phyloP scores from a whole-genome alignment of 92 coral and sea anemone species.

The Bergia puertoricense region DNA sequence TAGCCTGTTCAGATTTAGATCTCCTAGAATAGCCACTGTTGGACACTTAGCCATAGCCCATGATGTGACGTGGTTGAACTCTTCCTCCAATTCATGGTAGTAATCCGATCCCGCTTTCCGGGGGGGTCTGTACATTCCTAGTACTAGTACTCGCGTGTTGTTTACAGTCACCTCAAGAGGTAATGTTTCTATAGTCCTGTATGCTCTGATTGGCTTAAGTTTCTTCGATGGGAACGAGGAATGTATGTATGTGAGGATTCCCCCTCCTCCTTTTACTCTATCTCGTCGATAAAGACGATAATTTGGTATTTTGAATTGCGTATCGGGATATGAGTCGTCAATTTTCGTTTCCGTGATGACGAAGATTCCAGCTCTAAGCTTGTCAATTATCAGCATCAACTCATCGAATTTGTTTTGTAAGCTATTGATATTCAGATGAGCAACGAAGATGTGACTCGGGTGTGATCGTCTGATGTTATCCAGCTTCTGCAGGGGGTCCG shows the following conservation, averaged over 20 bases:
- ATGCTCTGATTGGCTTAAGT: constrained; percentile 4
- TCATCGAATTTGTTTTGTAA: constrained; percentile 35
- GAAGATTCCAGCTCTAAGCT: constrained; percentile 7
- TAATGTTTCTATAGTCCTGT: constrained; percentile 37
- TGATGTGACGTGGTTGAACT: constrained; percentile 27
- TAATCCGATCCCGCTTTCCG: constrained; percentile 5
- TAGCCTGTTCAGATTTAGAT: constrained; percentile 10
- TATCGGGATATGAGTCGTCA: constrained; percentile 22
- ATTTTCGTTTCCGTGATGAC: constrained; percentile 29
- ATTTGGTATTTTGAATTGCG: constrained; percentile 7
- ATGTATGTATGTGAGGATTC: constrained; percentile 42
- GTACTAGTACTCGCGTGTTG: constrained; percentile 2
- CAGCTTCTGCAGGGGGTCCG: not conserved
- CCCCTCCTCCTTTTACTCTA: constrained; percentile 46
- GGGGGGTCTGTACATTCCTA: constrained; percentile 40
- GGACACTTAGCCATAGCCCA: constrained; percentile 16
- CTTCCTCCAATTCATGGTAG: constrained; percentile 28
- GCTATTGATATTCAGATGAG: constrained; percentile 27
- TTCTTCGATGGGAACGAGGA: constrained; percentile 14
- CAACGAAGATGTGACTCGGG: not conserved
- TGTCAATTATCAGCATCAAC: not conserved
- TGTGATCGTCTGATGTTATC: not conserved
- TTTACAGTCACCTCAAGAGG: constrained; percentile 39
- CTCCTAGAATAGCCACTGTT: constrained; percentile 10
- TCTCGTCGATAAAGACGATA: constrained; percentile 21